Percentiles rank a stretch among this genome's conserved stretches.
Conservation (phyloP, 2,797 vertebrate genomes). For the Dromococcyx pavoninus region DNA sequence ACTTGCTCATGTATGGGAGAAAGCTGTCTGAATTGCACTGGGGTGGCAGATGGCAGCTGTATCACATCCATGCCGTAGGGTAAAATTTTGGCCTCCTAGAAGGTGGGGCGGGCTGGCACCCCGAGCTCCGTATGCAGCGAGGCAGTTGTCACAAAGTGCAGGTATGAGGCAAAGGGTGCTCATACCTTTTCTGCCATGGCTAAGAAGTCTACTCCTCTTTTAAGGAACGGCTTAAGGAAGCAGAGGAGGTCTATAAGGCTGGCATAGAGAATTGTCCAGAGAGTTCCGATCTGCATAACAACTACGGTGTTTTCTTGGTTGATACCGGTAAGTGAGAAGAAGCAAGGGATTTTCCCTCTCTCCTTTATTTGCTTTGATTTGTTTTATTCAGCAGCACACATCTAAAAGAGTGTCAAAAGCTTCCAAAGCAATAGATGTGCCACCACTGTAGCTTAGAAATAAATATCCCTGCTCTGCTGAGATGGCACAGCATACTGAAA, state of each 20-base stretch:
- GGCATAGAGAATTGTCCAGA: constrained; percentile 93
- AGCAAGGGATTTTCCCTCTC: background rate
- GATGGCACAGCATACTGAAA: background rate
- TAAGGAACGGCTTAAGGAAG: constrained; percentile 87
- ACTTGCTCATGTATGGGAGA: background rate
- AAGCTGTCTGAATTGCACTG: background rate
- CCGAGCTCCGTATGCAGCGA: fast-evolving
- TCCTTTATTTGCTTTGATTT: background rate
- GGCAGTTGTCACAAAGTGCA: background rate
- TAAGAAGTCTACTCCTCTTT: constrained; percentile 16
- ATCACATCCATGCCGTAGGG: fast-evolving
- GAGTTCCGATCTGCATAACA: constrained; percentile 94
- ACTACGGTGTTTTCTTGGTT: constrained; percentile 95
- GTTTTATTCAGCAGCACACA: background rate
- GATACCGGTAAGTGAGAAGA: constrained; percentile 85
- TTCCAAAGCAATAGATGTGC: background rate
- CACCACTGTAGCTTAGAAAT: background rate
- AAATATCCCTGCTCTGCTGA: background rate
- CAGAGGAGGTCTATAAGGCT: constrained; percentile 86
- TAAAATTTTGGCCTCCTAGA: background rate
- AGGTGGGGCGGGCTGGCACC: background rate
- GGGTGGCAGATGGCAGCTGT: background rate
- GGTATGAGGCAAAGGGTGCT: background rate
- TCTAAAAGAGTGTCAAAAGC: background rate
- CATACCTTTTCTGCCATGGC: background rate